These are phyloP conservation scores for Drosophila anceps DNA, from an alignment of 2,888 invertebrate genomes.

Conservation along the genomic window DNA sequence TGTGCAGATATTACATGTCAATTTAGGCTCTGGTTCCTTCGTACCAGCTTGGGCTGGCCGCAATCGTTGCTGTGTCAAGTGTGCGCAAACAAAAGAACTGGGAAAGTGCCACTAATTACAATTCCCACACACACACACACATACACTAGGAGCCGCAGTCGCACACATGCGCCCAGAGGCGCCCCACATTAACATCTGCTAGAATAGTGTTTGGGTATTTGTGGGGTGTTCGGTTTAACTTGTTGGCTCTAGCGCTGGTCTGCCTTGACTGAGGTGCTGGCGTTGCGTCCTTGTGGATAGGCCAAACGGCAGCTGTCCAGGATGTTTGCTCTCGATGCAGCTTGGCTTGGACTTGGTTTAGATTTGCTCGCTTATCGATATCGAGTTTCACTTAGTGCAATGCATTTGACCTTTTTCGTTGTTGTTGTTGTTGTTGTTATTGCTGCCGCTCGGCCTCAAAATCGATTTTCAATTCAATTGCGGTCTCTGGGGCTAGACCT, in stretches of 20 bases:
- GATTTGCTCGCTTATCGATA: constrained; percentile 52
- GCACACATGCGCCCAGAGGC: constrained; percentile 6
- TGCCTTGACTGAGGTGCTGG: constrained; percentile 41
- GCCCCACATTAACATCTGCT: constrained; percentile 54
- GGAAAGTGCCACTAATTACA: constrained; percentile 81
- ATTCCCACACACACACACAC: constrained; percentile 59
- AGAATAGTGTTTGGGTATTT: constrained; percentile 16
- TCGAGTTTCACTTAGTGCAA: constrained; percentile 55
- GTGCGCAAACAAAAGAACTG: constrained; percentile 76
- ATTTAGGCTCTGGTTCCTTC: constrained; percentile 22
- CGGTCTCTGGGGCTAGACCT: constrained; percentile 35
- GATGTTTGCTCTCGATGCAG: constrained; percentile 65
- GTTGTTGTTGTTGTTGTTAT: not conserved
- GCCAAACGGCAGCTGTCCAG: constrained; percentile 26
- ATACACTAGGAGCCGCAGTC: too few species aligned
- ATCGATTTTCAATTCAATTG: constrained; percentile 69
- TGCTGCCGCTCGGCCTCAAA: constrained; percentile 33
- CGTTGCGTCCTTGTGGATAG: not conserved
- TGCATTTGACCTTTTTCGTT: constrained; percentile 64
- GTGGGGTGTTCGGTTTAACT: constrained; percentile 22
- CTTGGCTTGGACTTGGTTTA: constrained; percentile 36
- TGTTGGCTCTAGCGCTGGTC: constrained; percentile 33
- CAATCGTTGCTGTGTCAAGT: constrained; percentile 66
- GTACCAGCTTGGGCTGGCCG: constrained; percentile 26
- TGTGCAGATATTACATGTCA: constrained; percentile 24